A percentile compares a stretch with the other conserved stretches of the same genome.
Conservation (phyloP, 2,888 invertebrate genomes). For the Cataglyphis altisquamis region DNA sequence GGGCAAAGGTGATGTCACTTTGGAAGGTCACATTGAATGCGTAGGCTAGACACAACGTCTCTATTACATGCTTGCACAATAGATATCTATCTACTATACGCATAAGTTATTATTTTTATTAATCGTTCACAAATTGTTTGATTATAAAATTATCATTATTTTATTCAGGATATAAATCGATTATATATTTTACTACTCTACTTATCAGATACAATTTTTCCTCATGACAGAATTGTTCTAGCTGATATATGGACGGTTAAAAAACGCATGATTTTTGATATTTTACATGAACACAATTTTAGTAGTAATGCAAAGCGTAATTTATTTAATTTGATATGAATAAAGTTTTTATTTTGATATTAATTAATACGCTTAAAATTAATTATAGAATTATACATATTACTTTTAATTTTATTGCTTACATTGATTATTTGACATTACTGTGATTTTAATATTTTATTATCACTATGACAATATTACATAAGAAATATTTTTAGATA, state of each 20-base stretch:
- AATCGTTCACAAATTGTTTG: conserved; percentile 77
- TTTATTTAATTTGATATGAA: not conserved
- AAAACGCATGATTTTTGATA: not conserved
- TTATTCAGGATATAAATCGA: not conserved
- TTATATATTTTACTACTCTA: not conserved
- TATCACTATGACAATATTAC: not conserved
- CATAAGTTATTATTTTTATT: conserved; percentile 77
- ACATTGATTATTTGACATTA: not conserved
- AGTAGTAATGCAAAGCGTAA: not conserved
- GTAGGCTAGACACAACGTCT: conserved; percentile 71
- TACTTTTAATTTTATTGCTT: not conserved
- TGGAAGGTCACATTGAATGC: conserved; percentile 75
- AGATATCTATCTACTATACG: conserved; percentile 80
- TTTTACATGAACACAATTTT: not conserved
- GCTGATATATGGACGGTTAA: not conserved
- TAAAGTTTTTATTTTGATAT: not conserved
- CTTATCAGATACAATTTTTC: not conserved
- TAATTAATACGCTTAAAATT: not conserved
- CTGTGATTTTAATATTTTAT: conserved; percentile 3
- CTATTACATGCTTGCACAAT: conserved; percentile 80
- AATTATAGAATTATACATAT: not conserved
- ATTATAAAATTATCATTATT: not conserved
- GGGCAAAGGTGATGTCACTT: conserved; percentile 68
- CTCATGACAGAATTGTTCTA: not conserved
- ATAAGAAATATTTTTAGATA: not conserved